Evolutionary conservation across 2,113 vertebrate species (phyloP), one percentile per base, ranked within the genome.

Genomic region (Sinocyclocheilus maitianheensis): DNA sequence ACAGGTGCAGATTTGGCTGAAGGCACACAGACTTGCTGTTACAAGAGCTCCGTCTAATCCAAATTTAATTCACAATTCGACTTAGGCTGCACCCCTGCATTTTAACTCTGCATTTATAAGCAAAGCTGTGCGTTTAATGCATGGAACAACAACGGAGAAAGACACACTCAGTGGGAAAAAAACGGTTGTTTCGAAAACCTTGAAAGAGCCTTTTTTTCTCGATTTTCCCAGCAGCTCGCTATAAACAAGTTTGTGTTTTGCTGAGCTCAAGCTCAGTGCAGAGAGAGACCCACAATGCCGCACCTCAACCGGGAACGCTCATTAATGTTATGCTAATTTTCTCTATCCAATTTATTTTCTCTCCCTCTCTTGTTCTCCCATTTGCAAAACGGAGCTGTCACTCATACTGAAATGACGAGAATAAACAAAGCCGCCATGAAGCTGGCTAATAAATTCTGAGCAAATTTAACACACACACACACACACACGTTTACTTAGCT

Each of bases 241-340:
- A 81, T 80, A 83, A 83, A 85, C 72, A 86, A 43, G n/a, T 16
- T 34, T 26, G 48, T 53, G 77, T 34, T 60, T 22, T 63, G 60
- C 81, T 69, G 82, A 62, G 85, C 30, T 16, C 26, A 24, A 75
- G 83, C 85, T 40, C 71, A 34, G 51, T 16, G 10, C 74, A 24
- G 40, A 75, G 71, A 51, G 72, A 82, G 71, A 87, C 78, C 79
- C 83, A 85, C 62, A 87, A 85, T 84, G 85, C 85, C 11, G 40
- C 51, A 67, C 63, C 93, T 94, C 93, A 91, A 92, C 92, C 93
- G 93, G 93, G 94, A 94, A 94, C 90, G 90, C 93, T 95, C 94
- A 95, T 95, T 95, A 95, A 95, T 94, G 94, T 93, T 95, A 95
- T 95, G 94, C 94, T 94, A 95, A 95, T 95, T 94, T 93, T 93